These are phyloP conservation scores for Halcyon chelicuti DNA, from an alignment of 2,797 vertebrate genomes.

Conservation along the genomic window DNA sequence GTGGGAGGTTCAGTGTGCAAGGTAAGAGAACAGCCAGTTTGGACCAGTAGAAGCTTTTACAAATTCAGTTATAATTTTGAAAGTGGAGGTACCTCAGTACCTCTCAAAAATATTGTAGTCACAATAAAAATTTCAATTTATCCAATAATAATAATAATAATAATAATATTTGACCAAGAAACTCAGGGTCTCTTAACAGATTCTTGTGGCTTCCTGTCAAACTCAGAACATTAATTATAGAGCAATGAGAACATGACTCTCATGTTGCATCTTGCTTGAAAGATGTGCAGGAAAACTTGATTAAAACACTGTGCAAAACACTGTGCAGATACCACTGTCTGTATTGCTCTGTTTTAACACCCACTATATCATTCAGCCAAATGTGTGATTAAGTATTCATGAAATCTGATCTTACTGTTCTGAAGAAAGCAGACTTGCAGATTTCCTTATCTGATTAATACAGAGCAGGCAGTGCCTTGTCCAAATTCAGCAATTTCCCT, in stretches of 20 bases:
- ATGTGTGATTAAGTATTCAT: background rate
- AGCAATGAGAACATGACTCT: background rate
- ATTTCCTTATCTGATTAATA: background rate
- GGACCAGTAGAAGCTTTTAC: background rate
- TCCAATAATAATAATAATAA: background rate
- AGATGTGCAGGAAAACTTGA: background rate
- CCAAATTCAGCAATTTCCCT: conserved; percentile 13
- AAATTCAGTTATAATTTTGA: background rate
- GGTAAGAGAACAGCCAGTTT: background rate
- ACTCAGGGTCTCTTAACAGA: background rate
- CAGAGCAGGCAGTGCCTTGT: background rate
- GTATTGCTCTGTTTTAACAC: background rate
- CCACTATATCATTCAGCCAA: background rate
- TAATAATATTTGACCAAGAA: background rate
- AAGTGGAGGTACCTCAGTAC: background rate
- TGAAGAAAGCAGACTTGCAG: background rate
- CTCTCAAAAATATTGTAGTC: background rate
- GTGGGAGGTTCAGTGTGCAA: background rate
- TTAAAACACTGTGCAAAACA: background rate
- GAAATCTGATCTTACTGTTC: background rate
- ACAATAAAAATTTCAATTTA: background rate
- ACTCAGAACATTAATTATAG: background rate
- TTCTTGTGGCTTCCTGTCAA: background rate
- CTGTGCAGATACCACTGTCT: background rate
- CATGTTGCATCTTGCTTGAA: background rate